A percentile compares a stretch with the other conserved stretches of the same genome.
These are phyloP conservation scores for Pagrus major DNA, from an alignment of 2,113 vertebrate species.

Conservation along the genomic window DNA sequence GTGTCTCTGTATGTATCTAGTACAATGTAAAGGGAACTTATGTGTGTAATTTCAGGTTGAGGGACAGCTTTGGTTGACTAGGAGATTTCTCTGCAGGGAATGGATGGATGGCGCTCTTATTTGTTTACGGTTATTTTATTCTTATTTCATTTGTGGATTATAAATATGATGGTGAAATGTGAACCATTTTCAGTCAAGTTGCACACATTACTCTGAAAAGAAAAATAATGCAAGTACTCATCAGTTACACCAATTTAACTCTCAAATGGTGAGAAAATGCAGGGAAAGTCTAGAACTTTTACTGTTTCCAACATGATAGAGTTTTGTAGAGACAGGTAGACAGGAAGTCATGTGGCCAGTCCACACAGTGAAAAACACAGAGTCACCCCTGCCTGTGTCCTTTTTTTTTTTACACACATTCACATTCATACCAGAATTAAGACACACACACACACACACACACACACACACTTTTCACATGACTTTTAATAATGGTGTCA, in stretches of 20 bases:
- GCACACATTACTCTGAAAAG: neutral
- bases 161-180: too few species aligned
- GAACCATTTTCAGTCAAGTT: too few species aligned
- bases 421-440: slow-evolving; percentile 11
- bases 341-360: neutral
- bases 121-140: too few species aligned
- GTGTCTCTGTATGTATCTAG: too few species aligned
- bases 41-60: too few species aligned
- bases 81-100: neutral
- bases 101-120: too few species aligned
- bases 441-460: slow-evolving; percentile 32
- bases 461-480: slow-evolving; percentile 48
- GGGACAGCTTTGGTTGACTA: too few species aligned
- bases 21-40: too few species aligned
- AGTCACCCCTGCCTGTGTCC: too few species aligned
- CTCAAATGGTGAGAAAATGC: neutral
- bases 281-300: too few species aligned
- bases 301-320: neutral
- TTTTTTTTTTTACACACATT: neutral
- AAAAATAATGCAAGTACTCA: neutral
- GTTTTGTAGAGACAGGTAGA: neutral
- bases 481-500: slow-evolving; percentile 78
- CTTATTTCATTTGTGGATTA: too few species aligned
- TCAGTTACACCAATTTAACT: neutral
- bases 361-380: too few species aligned